Evolutionary conservation across 2,797 vertebrate species (phyloP), one percentile per base, ranked within the genome.

Genomic region (Protosalanx chinensis): DNA sequence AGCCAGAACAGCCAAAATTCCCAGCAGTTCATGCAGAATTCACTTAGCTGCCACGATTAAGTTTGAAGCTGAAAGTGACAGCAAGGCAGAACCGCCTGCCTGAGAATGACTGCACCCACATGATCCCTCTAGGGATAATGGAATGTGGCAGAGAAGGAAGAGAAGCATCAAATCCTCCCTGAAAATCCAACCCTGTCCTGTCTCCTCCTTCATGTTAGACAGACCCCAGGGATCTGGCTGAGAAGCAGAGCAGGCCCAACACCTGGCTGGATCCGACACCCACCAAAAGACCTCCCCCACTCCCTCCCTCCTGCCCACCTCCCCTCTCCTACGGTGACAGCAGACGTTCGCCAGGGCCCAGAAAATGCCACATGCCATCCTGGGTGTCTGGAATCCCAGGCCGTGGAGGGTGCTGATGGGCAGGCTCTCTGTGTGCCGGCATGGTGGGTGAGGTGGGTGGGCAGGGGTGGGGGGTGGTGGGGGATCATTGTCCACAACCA

Each of bases 361-460:
- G 88, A 88, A 90, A 92, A 93, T 92, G 92, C 90, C 90, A 89
- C 82, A 94, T 92, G 92, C 92, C 86, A 88, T 88, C 82, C 82
- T 58, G 76, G 79, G 75, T 85, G 93, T 93, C 92, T 91, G 91
- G 91, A 95, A 94, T 95, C 93, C 88, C 86, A 88, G 30, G 77
- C 73, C 58, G 85, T 84, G 84, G 89, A 72, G 85, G 79, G 87
- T 67, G 82, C 79, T 83, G 84, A 90, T 84, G 87, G 86, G 83
- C 76, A 80, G 82, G 85, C 86, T 84, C 53, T 71, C 75, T 80
- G 72, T 79, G 73, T 79, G 81, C 77, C 46, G 13, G 64, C 20
- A 51, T 49, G 64, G 46, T 49, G 72, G 83, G 79, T 32, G 6
- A 6, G 35, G 35, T 37, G 35, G 35, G 35, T 6, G 33, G 33